Conservation (phyloP, 1,140 invertebrate species). For the Cepaea nemoralis region DNA sequence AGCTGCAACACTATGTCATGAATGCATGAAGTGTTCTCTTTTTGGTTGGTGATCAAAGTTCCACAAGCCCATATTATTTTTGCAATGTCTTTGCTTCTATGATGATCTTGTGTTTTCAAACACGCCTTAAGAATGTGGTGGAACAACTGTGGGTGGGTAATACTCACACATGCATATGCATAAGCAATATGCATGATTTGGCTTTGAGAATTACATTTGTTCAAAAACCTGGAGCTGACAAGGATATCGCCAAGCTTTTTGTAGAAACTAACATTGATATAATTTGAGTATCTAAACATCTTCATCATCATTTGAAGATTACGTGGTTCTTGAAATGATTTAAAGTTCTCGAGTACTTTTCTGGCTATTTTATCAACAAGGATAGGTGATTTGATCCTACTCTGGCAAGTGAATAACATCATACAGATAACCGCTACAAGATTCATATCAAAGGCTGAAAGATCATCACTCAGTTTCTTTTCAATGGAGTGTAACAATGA, state of each 20-base stretch:
- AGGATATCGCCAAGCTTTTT: conserved; percentile 18
- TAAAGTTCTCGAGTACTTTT: conserved; percentile 22
- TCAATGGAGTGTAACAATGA: background rate
- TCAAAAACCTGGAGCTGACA: background rate
- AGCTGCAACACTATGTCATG: background rate
- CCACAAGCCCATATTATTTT: conserved; percentile 40
- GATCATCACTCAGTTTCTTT: conserved; percentile 4
- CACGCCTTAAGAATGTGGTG: background rate
- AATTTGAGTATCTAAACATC: conserved; percentile 31
- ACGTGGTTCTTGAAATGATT: background rate
- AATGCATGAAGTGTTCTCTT: background rate
- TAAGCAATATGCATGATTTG: conserved; percentile 37
- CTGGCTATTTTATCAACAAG: conserved; percentile 28
- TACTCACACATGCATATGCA: conserved; percentile 26
- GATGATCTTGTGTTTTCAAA: no score
- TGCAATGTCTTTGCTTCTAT: conserved; percentile 20
- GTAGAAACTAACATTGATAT: conserved; percentile 37
- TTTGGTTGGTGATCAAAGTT: conserved; percentile 27
- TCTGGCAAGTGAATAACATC: background rate
- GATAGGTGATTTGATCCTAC: background rate
- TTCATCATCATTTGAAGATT: conserved; percentile 37
- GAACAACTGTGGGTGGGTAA: conserved; percentile 29
- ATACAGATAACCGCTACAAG: conserved; percentile 15
- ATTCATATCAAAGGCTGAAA: conserved; percentile 7
- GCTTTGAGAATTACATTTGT: background rate